Conservation (phyloP, 2,797 vertebrate species). For the Gouania willdenowi region DNA sequence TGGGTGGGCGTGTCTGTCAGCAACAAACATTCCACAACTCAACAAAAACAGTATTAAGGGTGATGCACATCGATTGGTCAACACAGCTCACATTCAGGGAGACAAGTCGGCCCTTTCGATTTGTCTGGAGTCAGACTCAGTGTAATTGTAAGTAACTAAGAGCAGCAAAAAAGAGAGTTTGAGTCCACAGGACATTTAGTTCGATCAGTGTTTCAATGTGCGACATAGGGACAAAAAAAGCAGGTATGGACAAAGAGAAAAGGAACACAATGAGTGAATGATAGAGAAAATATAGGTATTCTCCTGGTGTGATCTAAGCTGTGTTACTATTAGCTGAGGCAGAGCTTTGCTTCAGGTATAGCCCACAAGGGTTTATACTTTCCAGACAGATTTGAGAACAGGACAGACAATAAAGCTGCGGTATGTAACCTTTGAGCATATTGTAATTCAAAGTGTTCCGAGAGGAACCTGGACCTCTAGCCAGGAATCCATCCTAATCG, state of each 20-base stretch:
- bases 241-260: background rate
- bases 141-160: slow-evolving; percentile 46
- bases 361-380: slow-evolving; percentile 56
- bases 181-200: slow-evolving; percentile 50
- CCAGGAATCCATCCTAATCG: no score
- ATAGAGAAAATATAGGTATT: slow-evolving; percentile 28
- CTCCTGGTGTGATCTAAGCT: slow-evolving; percentile 53
- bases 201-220: slow-evolving; percentile 28
- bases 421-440: no score
- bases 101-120: slow-evolving; percentile 51
- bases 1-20: slow-evolving; percentile 38
- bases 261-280: slow-evolving; percentile 10
- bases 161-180: slow-evolving; percentile 38
- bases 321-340: slow-evolving; percentile 69
- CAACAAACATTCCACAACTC: slow-evolving; percentile 54
- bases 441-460: no score
- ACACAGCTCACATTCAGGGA: slow-evolving; percentile 37
- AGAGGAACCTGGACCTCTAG: no score
- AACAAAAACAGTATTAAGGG: slow-evolving; percentile 69
- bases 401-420: no score
- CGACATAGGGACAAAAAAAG: slow-evolving; percentile 26
- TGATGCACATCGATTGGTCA: slow-evolving; percentile 60
- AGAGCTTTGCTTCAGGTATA: slow-evolving; percentile 57
- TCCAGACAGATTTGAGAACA: slow-evolving; percentile 56
- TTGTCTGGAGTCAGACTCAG: slow-evolving; percentile 40